Base-by-base conservation (phyloP, 2,797 vertebrate genomes). In the Myotis myotis region DNA sequence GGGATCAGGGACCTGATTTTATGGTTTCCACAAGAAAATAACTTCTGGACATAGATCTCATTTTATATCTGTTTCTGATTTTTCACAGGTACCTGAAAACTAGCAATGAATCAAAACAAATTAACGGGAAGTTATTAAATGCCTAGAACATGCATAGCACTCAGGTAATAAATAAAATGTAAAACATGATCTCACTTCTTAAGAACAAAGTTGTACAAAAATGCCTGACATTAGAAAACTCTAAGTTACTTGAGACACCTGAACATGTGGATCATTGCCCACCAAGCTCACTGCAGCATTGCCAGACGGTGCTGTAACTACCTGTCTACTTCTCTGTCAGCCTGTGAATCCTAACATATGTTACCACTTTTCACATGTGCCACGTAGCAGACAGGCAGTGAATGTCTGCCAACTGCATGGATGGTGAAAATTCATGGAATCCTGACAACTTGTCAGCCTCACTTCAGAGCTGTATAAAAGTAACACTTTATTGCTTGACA, bases 31-130 rank as follows among this genome's bases (percentile, higher is more conserved):
- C 30, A 93, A 44, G 64, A 91, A 89, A 85, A 30, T 36, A 47
- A 87, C 72, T 87, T 82, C 19, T 93, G 79, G 47, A 78, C 47
- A 60, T 10, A 11, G 28, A 82, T 57, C 28, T 83, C 17, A 92
- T 80, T 93, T 84, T 38, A 51, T 53, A 70, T n/a, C 36, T 84
- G 55, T 51, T 89, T 51, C 70, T 87, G 57, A 62, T 64, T 93
- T 86, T 82, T 79, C 64, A 80, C 28, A 80, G 47, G 36, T 79
- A 49, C 23, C 8, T 53, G 9, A 55, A 94, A 91, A 82, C 38
- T 79, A 89, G 33, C 41, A 66, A 62, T 22, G 6, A 79, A 68
- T 36, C 68, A 60, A 94, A 81, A 38, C 68, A 96, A 78, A 75
- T 41, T 51, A 89, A 44, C 6, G 85, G n/a, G n/a, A 78, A 81